These are phyloP conservation scores for Copidosoma aretas DNA, from an alignment of 2,888 invertebrate genomes.

Conservation along the genomic window DNA sequence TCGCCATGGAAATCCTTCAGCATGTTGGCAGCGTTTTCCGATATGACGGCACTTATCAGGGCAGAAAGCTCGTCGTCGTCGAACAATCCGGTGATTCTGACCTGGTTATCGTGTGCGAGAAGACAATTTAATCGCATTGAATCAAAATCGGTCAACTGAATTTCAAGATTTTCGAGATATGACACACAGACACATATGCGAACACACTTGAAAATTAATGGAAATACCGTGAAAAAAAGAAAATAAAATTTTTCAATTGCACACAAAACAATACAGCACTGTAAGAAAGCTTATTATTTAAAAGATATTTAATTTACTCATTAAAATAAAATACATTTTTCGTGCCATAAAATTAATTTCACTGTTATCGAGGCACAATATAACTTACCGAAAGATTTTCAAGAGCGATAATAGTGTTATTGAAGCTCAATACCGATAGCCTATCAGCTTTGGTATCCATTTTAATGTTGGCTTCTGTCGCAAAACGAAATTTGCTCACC, in stretches of 20 bases:
- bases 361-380: neutral
- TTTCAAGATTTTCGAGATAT: neutral
- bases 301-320: too few relatives aligned
- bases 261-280: too few relatives aligned
- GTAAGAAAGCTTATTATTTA: too few relatives aligned
- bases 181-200: neutral
- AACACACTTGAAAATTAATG: too few relatives aligned
- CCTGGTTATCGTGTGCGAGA: slow-evolving; percentile 15
- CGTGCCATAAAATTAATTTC: too few relatives aligned
- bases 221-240: too few relatives aligned
- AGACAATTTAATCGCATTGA: neutral
- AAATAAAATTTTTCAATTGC: too few relatives aligned
- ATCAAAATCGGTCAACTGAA: neutral
- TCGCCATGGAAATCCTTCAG: too few relatives aligned
- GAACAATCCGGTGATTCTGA: slow-evolving; percentile 46
- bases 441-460: slow-evolving; percentile 13
- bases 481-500: slow-evolving; percentile 11
- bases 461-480: slow-evolving; percentile 21
- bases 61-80: slow-evolving; percentile 45
- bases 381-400: slow-evolving; percentile 17
- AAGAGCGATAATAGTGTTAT: slow-evolving; percentile 1
- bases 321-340: too few relatives aligned
- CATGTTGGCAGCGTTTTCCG: slow-evolving; percentile 43
- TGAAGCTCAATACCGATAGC: neutral
- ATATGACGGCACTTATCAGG: slow-evolving; percentile 43